Conservation (phyloP, 2,113 vertebrate species). For the Muntiacus reevesi region DNA sequence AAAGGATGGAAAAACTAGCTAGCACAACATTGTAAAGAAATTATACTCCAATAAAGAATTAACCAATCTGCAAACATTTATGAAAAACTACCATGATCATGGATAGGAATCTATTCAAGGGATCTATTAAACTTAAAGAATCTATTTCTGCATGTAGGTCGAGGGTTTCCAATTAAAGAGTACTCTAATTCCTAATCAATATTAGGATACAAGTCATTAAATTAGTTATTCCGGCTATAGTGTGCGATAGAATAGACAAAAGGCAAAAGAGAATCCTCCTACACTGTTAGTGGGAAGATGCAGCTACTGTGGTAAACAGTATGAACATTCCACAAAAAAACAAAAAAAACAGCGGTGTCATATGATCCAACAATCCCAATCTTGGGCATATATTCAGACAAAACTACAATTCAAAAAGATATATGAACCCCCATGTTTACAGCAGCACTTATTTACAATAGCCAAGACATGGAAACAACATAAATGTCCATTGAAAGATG, state of each 20-base stretch:
- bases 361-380: background rate
- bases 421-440: background rate
- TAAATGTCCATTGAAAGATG: background rate
- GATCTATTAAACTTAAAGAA: background rate
- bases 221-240: background rate
- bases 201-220: background rate
- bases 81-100: background rate
- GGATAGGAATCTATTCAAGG: background rate
- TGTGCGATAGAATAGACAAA: background rate
- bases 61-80: background rate
- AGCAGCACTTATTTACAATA: background rate
- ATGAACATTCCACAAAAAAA: background rate
- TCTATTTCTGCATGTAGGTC: background rate
- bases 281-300: background rate
- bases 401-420: background rate
- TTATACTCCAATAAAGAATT: background rate
- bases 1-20: background rate
- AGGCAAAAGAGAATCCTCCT: background rate
- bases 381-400: background rate
- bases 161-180: background rate
- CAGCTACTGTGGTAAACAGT: background rate
- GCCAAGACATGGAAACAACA: background rate
- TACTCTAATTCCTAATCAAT: conserved; percentile 6
- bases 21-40: background rate
- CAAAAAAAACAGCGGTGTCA: background rate